A percentile compares a stretch with the other conserved stretches of the same genome.
These are phyloP conservation scores for Sarcophaga carnaria DNA, from an alignment of 2,888 invertebrate genomes.

Conservation along the genomic window DNA sequence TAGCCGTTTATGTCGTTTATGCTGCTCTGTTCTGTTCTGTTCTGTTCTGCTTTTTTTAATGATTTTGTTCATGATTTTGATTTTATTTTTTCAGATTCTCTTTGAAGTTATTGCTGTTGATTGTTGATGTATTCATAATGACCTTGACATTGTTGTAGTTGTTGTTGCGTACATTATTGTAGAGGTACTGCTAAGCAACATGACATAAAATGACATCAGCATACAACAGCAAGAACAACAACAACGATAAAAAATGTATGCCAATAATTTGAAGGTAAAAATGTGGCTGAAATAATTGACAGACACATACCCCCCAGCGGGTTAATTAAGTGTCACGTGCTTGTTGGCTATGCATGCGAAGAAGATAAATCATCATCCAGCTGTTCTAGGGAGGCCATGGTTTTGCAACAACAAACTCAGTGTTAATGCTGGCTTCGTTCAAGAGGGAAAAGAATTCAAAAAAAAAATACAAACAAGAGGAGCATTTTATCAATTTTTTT, in stretches of 20 bases:
- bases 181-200: too few relatives aligned
- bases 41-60: conserved; percentile 36
- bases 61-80: conserved; percentile 50
- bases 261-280: conserved; percentile 43
- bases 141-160: conserved; percentile 61
- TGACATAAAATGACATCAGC: conserved; percentile 21
- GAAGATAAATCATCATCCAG: too few relatives aligned
- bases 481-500: too few relatives aligned
- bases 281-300: conserved; percentile 34
- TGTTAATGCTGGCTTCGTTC: too few relatives aligned
- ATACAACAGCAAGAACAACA: conserved; percentile 9
- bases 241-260: not conserved
- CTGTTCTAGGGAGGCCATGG: too few relatives aligned
- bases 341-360: not conserved
- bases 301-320: not conserved
- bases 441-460: too few relatives aligned
- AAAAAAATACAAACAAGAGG: too few relatives aligned
- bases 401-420: too few relatives aligned
- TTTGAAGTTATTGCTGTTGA: not conserved
- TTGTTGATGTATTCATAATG: conserved; percentile 45
- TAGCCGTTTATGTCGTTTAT: conserved; percentile 41
- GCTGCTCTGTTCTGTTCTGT: not conserved
- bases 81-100: not conserved
- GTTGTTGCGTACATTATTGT: not conserved
- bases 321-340: conserved; percentile 47